Base-by-base conservation (phyloP, 2,113 vertebrate species). In the Coracopsis vasa region DNA sequence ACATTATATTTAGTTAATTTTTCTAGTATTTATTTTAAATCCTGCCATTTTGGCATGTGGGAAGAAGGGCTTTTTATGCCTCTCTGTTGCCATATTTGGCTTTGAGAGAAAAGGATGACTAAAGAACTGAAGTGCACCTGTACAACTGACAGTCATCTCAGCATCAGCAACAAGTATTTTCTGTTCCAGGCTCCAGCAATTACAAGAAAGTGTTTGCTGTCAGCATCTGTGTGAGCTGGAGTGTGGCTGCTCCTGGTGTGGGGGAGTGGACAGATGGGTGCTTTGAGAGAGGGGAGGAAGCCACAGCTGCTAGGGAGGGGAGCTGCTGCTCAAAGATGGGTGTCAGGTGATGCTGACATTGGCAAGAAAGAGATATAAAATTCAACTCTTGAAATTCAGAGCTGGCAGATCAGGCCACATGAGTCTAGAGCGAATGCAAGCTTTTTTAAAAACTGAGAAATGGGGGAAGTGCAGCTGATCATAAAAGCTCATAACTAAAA, bases 121-220 rank as follows among this genome's bases (percentile, higher is more conserved):
- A 37, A 88, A 80, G 41, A 13, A 58, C 92, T 88, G 27, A 93
- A 80, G 37, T 2, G 4, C 39, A 77, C 3, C 91, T 61, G 45
- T 66, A 71, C 60, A 31, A 29, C 64, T 84, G 75, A 78, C 89
- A 84, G 80, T 80, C 94, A 37, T 66, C 45, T 61, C 19, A 25
- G 92, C 92, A 84, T 80, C 83, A 84, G 83, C 94, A 90, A 35
- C 92, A 93, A 86, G 94, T 69, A 47, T 65, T 65, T 94, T 62
- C 77, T 65, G 31, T 67, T 92, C 37, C 75, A 80, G 44, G 53
- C 82, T 80, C 28, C 58, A 58, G 60, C 60, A 83, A 60, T 54
- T 73, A 73, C 48, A 65, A 29, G 75, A 8, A 83, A 41, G 85
- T 80, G 65, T 83, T 88, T 66, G 86, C 75, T 96, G 91, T 67